A percentile compares a stretch with the other conserved stretches of the same genome.
phyloP scores from a whole-genome alignment of 1,140 invertebrate species.

The Hydropsyche tenuis region DNA sequence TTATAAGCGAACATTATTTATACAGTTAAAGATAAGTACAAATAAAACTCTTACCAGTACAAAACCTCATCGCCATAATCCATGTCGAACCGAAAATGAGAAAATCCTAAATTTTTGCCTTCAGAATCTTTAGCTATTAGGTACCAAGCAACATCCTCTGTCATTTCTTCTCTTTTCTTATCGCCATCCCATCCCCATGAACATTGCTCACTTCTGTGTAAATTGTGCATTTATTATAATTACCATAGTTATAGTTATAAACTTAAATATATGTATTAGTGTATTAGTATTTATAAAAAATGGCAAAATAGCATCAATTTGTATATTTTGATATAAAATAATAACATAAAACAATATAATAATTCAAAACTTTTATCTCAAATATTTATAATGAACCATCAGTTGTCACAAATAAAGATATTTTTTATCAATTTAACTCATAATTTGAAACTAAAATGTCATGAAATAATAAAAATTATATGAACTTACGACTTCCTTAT shows the following conservation, averaged over 20 bases:
- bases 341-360: too few species aligned
- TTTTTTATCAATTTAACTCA: too few species aligned
- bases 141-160: constrained; percentile 74
- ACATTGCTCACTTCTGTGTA: constrained; percentile 70
- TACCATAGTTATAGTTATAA: not conserved
- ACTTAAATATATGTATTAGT: too few species aligned
- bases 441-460: too few species aligned
- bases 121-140: constrained; percentile 66
- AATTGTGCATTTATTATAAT: constrained; percentile 23
- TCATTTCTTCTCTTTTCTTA: constrained; percentile 75
- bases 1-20: not conserved
- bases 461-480: not conserved
- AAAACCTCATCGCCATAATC: constrained; percentile 61
- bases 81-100: constrained; percentile 64
- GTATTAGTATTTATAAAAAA: too few species aligned
- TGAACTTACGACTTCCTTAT: constrained; percentile 65
- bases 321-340: too few species aligned
- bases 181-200: constrained; percentile 77
- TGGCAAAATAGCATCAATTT: too few species aligned
- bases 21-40: not conserved
- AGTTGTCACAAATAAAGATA: too few species aligned
- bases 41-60: constrained; percentile 57
- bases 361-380: too few species aligned
- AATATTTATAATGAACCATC: too few species aligned
- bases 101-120: constrained; percentile 63